These are phyloP conservation scores for Tetanocera ferruginea DNA, from an alignment of 2,888 invertebrate species.

Conservation along the genomic window DNA sequence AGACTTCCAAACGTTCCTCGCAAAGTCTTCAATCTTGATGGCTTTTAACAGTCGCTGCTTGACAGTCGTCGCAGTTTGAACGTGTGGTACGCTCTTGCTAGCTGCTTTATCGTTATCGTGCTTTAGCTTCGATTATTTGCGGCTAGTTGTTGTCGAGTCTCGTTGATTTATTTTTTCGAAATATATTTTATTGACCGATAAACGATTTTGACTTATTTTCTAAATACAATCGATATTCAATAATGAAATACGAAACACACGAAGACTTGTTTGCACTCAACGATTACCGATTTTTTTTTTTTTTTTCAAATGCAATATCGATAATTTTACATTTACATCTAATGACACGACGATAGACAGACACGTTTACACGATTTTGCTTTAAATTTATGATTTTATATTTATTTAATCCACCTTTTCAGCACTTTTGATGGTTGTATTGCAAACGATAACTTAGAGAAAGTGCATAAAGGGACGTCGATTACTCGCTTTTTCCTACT, in stretches of 20 bases:
- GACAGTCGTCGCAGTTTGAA: slow-evolving; percentile 49
- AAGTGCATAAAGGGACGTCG: not conserved
- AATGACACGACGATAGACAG: not conserved
- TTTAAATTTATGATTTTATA: not conserved
- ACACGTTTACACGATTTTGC: not conserved
- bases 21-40: slow-evolving; percentile 71
- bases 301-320: not conserved
- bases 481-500: slow-evolving; percentile 5
- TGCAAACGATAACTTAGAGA: not conserved
- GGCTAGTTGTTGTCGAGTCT: not conserved
- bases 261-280: not conserved
- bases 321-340: not conserved
- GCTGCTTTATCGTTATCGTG: not conserved
- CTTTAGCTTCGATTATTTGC: not conserved
- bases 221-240: not conserved
- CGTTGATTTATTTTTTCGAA: not conserved
- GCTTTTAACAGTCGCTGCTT: slow-evolving; percentile 63
- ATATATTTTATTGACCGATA: slow-evolving; percentile 10
- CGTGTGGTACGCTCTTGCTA: not conserved
- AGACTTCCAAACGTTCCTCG: slow-evolving; percentile 71
- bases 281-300: too few relatives aligned
- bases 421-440: too few relatives aligned
- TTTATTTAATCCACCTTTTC: too few relatives aligned
- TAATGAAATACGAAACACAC: not conserved
- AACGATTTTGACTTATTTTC: not conserved